Conservation (phyloP, 1,140 invertebrate genomes). For the Drosophila sproati region DNA sequence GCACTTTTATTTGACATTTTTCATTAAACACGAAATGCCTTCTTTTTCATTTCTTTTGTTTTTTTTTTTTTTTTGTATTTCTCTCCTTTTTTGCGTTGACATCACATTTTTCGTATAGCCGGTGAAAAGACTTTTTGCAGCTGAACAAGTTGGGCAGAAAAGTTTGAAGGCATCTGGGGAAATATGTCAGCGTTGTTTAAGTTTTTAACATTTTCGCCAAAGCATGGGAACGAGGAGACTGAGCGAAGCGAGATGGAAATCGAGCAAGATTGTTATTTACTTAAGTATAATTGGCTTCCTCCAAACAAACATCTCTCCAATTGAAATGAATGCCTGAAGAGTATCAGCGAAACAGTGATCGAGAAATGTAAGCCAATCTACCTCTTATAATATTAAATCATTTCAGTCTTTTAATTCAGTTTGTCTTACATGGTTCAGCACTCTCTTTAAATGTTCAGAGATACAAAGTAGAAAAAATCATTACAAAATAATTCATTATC, state of each 20-base stretch:
- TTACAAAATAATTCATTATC: slow-evolving; percentile 39
- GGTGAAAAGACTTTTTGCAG: slow-evolving; percentile 45
- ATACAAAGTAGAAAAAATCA: not conserved
- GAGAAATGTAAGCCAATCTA: not conserved
- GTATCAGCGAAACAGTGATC: not conserved
- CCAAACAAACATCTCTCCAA: not conserved
- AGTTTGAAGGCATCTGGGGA: slow-evolving; percentile 81
- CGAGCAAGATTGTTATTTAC: slow-evolving; percentile 68
- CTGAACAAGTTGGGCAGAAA: slow-evolving; percentile 64
- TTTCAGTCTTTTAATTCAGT: not conserved
- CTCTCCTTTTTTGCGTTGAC: slow-evolving; percentile 60
- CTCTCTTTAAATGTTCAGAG: not conserved
- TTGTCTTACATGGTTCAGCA: slow-evolving; percentile 6
- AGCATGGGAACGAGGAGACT: slow-evolving; percentile 32
- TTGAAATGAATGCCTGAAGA: slow-evolving; percentile 1
- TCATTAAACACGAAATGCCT: slow-evolving; percentile 80
- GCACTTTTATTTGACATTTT: slow-evolving; percentile 83
- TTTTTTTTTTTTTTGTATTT: not conserved
- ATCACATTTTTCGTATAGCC: slow-evolving; percentile 74
- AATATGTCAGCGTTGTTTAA: slow-evolving; percentile 81
- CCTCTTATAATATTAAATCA: not conserved
- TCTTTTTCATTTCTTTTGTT: slow-evolving; percentile 25
- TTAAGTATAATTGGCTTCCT: slow-evolving; percentile 71
- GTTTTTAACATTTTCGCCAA: slow-evolving; percentile 75
- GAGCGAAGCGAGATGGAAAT: not conserved